phyloP scores from a whole-genome alignment of 1,140 invertebrate genomes.

The Anastrepha ludens region DNA sequence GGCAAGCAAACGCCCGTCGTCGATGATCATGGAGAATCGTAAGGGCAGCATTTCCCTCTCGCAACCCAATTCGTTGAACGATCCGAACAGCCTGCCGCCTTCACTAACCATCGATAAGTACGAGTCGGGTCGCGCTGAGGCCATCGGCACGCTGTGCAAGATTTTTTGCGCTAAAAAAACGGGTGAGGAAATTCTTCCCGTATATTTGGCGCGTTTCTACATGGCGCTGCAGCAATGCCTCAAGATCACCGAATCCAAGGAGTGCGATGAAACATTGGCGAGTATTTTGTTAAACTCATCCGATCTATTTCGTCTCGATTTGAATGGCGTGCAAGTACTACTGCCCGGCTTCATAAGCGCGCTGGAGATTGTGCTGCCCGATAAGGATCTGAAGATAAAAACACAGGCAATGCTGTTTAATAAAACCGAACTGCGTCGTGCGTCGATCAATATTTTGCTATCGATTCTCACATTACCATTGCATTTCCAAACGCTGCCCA shows the following conservation, averaged over 20 bases:
- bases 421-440: constrained; percentile 88
- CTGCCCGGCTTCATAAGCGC: constrained; percentile 92
- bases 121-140: constrained; percentile 93
- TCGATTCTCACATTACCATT: constrained; percentile 92
- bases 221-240: constrained; percentile 92
- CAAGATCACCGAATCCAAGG: constrained; percentile 78
- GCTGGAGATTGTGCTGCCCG: constrained; percentile 89
- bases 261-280: constrained; percentile 84
- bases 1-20: constrained; percentile 72
- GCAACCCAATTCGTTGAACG: constrained; percentile 72
- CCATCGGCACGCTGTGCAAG: constrained; percentile 93
- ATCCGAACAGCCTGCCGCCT: constrained; percentile 68
- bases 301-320: constrained; percentile 89
- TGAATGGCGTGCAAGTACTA: constrained; percentile 94
- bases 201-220: constrained; percentile 96
- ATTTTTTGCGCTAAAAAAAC: constrained; percentile 98
- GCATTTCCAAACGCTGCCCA: constrained; percentile 89
- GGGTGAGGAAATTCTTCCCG: constrained; percentile 93
- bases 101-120: constrained; percentile 79
- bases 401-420: constrained; percentile 77
- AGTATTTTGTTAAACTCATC: constrained; percentile 88
- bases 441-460: constrained; percentile 91
- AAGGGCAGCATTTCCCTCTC: constrained; percentile 73
- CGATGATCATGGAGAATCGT: constrained; percentile 74
- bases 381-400: constrained; percentile 83